Base-by-base conservation (phyloP, 1,140 invertebrate genomes). In the Pseudomyrmex cubaensis region DNA sequence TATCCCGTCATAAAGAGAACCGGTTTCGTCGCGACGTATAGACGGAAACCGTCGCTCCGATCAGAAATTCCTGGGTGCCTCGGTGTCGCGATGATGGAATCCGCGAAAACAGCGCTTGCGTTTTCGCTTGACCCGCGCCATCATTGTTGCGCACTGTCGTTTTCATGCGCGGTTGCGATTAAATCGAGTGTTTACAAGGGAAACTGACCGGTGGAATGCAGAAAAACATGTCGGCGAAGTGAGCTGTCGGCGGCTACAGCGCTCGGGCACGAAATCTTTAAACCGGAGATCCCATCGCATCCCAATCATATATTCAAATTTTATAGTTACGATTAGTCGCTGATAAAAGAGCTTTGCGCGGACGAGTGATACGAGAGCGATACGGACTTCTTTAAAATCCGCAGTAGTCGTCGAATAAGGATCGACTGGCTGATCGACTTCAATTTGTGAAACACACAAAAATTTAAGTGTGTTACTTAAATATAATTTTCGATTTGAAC, bases 21-120 rank as follows among this genome's bases (percentile, higher is more conserved):
- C 90, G 90, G 90, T 91, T 91, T 85, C 82, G 84, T 85, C 85
- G 88, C 89, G 87, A 89, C 86, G 85, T 90, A 35, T 35, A 88
- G 84, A 90, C 89, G 90, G 90, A 91, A 91, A 91, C 89, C 90
- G 90, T 90, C 88, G 86, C 75, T 70, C 35, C 62, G 83, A 84
- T 86, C 76, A 86, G 83, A 85, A 85, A 85, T 85, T 85, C 83
- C 61, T 63, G 76, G 64, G 56, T 73, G 56, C 59, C 20, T 7
- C 13, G 63, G 63, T 64, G 57, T 72, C 54, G 13, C 57, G 70
- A 76, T 75, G 77, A 83, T 85, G 72, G 78, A 64, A 83, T 87
- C 72, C 72, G 86, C 72, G 76, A 72, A 77, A 73, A 85, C 75
- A 57, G 83, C 56, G 48, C 8, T 52, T 46, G 12, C 57, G 22